These are phyloP conservation scores for Metallyticus violacea DNA, from an alignment of 2,888 invertebrate species.

Conservation along the genomic window DNA sequence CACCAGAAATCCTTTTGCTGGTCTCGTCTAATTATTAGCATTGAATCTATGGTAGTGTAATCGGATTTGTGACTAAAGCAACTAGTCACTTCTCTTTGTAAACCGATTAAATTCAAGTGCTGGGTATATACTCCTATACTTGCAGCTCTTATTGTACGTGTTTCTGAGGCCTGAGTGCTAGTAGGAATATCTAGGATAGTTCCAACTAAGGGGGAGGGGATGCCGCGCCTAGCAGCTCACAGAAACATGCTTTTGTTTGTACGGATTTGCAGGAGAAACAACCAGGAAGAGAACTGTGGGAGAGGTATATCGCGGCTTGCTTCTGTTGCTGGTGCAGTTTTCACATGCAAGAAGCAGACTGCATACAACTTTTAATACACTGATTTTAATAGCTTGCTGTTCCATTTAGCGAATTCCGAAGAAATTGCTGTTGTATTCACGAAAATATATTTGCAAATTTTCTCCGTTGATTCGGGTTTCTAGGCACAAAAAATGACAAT, in stretches of 20 bases:
- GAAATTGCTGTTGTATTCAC: no score
- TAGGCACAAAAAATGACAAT: no score
- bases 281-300: no score
- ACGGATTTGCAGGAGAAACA: neutral
- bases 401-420: no score
- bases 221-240: neutral
- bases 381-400: no score
- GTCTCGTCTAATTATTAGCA: neutral
- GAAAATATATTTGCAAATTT: no score
- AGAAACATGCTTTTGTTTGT: neutral
- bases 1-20: neutral
- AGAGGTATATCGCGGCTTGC: no score
- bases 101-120: neutral
- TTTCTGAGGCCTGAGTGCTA: neutral
- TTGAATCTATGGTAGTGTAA: neutral
- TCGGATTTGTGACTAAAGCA: neutral
- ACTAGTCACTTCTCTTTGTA: neutral
- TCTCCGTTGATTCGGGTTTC: no score
- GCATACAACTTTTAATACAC: no score
- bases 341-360: no score
- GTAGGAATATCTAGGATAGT: neutral
- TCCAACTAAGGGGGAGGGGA: no score
- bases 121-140: neutral
- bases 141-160: neutral
- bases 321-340: no score